Conservation (phyloP, 1,140 invertebrate species). For the Pogonomyrmex californicus region DNA sequence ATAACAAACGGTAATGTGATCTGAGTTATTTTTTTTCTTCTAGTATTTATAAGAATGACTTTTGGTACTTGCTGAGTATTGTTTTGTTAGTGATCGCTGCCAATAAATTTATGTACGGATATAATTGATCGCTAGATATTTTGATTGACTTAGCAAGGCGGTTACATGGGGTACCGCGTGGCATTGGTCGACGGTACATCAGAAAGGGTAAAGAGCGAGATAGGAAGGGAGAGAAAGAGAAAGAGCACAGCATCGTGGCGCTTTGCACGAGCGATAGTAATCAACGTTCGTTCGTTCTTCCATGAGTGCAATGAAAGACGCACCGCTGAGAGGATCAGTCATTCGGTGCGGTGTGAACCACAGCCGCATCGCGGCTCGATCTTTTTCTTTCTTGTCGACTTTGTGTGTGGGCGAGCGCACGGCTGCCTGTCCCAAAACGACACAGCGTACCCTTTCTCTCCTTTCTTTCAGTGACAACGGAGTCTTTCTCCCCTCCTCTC, state of each 20-base stretch:
- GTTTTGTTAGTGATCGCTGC: conserved; percentile 13
- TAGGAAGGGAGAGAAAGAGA: conserved; percentile 48
- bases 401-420: conserved; percentile 74
- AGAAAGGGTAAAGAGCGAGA: neutral
- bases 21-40: neutral
- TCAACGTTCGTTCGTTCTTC: conserved; percentile 79
- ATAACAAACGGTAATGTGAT: neutral
- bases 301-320: conserved; percentile 79
- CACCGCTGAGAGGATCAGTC: conserved; percentile 84
- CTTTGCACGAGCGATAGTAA: conserved; percentile 79
- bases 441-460: conserved; percentile 53
- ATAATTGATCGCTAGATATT: conserved; percentile 20
- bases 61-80: neutral
- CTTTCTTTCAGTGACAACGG: conserved; percentile 55
- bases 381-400: conserved; percentile 74
- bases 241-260: conserved; percentile 73
- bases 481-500: conserved; percentile 39
- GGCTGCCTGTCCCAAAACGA: conserved; percentile 60
- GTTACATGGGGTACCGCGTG: neutral
- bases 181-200: conserved; percentile 15
- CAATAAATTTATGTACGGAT: conserved; percentile 21
- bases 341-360: conserved; percentile 74
- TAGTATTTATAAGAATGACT: neutral
- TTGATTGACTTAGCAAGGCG: conserved; percentile 14
- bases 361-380: conserved; percentile 69